phyloP scores from a whole-genome alignment of 2,888 invertebrate species.

The Clunio marinus region DNA sequence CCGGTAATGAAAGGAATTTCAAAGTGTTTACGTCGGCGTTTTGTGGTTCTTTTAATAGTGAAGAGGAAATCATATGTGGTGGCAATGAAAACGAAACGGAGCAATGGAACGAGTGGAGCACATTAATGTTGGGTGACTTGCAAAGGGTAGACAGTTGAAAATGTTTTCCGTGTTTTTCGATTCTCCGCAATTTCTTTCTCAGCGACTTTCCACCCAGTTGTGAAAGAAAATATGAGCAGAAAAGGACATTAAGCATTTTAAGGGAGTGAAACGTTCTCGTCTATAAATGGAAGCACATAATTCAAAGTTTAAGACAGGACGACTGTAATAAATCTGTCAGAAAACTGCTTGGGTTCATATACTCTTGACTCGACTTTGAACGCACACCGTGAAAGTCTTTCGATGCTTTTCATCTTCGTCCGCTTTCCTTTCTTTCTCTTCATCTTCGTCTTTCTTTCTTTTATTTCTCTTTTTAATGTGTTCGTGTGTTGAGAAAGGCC shows the following conservation, averaged over 20 bases:
- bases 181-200: background rate
- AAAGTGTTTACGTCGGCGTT: background rate
- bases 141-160: slow-evolving; percentile 4
- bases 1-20: background rate
- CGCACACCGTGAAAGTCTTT: slow-evolving; percentile 5
- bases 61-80: background rate
- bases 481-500: slow-evolving; percentile 33
- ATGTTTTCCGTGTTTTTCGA: slow-evolving; percentile 5
- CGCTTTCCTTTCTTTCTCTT: background rate
- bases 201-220: background rate
- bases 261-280: slow-evolving; percentile 21
- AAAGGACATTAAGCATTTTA: slow-evolving; percentile 33
- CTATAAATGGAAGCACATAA: slow-evolving; percentile 36
- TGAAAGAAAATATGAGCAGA: background rate
- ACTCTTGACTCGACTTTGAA: background rate
- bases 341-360: slow-evolving; percentile 35
- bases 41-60: no score
- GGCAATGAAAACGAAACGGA: background rate
- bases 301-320: slow-evolving; percentile 38
- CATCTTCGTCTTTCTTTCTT: background rate
- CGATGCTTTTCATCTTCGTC: slow-evolving; percentile 11
- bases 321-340: slow-evolving; percentile 39
- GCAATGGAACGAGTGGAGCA: background rate
- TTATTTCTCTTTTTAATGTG: background rate
- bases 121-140: background rate